Conservation (phyloP, 2,113 vertebrate species). For the Anguilla japonica region DNA sequence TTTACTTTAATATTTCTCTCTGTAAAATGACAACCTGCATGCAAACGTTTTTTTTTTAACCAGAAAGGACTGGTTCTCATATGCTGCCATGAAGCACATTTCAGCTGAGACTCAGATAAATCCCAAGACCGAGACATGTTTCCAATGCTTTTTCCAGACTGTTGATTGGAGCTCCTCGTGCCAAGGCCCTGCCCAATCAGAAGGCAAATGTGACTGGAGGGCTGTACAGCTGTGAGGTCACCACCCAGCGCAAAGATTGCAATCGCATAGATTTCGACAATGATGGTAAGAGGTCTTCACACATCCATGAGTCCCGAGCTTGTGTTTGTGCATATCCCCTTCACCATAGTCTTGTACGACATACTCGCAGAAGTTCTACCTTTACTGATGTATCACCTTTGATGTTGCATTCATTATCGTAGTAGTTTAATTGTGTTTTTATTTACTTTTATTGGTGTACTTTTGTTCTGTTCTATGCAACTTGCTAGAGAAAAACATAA, state of each 20-base stretch:
- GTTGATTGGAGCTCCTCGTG: conserved; percentile 84
- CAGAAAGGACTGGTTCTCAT: no score
- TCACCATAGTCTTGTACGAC: no score
- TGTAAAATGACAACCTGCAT: no score
- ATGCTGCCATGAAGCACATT: no score
- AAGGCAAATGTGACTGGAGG: conserved; percentile 82
- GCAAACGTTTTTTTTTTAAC: neutral
- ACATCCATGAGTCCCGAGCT: neutral
- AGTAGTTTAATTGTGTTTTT: neutral
- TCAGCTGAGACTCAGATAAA: neutral
- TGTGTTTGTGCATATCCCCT: no score
- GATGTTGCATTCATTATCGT: neutral
- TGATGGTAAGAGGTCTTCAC: conserved; percentile 67
- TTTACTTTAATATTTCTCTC: no score
- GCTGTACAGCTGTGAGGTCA: conserved; percentile 83
- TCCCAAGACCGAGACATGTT: neutral
- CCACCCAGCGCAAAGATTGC: conserved; percentile 62
- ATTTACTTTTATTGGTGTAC: neutral
- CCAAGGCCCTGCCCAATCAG: conserved; percentile 74
- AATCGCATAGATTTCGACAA: conserved; percentile 77
- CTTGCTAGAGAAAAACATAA: neutral
- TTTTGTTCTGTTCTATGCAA: neutral
- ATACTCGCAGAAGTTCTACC: no score
- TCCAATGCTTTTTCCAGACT: conserved; percentile 70
- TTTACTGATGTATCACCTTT: neutral